phyloP scores from a whole-genome alignment of 2,888 invertebrate species.

The Meteorus colon region DNA sequence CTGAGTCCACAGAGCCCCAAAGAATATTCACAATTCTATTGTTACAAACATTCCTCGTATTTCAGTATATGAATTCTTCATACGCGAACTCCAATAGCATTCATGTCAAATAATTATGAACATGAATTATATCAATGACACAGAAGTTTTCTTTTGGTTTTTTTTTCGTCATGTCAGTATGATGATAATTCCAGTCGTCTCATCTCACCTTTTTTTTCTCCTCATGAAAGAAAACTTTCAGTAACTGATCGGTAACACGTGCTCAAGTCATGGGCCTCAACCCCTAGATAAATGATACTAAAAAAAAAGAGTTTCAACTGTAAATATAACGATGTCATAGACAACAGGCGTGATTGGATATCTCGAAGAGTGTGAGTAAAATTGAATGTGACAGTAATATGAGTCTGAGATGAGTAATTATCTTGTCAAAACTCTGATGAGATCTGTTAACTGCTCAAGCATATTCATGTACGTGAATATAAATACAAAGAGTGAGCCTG shows the following conservation, averaged over 20 bases:
- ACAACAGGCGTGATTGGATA: conserved; percentile 26
- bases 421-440: conserved; percentile 42
- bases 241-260: conserved; percentile 19
- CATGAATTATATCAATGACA: neutral
- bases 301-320: conserved; percentile 41
- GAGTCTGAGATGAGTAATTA: conserved; percentile 52
- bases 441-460: conserved; percentile 38
- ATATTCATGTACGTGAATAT: neutral
- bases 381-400: conserved; percentile 49
- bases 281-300: neutral
- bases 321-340: conserved; percentile 46
- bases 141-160: neutral
- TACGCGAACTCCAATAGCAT: neutral
- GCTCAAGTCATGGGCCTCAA: neutral
- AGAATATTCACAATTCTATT: neutral
- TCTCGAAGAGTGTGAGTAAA: conserved; percentile 49
- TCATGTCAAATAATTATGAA: neutral
- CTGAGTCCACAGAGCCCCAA: neutral
- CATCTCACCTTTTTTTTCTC: conserved; percentile 1
- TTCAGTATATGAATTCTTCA: neutral
- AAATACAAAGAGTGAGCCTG: neutral
- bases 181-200: neutral
- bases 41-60: neutral
- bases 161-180: neutral
- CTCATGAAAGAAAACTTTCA: neutral